phyloP scores from a whole-genome alignment of 2,797 vertebrate genomes.

The Babyrousa celebensis region DNA sequence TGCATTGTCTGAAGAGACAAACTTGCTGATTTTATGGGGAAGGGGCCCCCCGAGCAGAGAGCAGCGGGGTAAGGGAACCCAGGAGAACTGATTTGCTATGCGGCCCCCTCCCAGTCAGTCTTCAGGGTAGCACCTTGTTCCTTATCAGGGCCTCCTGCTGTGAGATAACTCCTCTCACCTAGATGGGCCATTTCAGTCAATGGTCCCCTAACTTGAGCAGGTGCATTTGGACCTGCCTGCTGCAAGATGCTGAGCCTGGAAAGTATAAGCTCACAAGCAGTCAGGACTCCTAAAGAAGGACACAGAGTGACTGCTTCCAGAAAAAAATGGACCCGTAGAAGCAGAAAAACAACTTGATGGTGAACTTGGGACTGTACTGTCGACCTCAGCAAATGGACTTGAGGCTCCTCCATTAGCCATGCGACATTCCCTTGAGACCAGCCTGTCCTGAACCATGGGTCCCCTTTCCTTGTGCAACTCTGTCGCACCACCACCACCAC shows the following conservation, averaged over 20 bases:
- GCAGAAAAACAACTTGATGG: constrained; percentile 29
- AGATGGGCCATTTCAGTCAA: no score
- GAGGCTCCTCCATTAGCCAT: not conserved
- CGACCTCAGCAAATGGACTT: not conserved
- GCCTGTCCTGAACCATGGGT: not conserved
- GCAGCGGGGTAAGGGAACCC: no score
- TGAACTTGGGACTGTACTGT: not conserved
- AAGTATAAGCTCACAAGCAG: not conserved
- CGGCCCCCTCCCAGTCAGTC: no score
- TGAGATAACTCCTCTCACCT: no score
- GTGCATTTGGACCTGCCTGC: not conserved
- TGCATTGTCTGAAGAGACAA: no score
- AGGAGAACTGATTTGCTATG: no score
- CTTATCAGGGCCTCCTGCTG: no score
- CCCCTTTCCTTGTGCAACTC: not conserved
- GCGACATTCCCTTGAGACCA: not conserved
- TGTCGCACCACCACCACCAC: not conserved
- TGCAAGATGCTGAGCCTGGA: not conserved
- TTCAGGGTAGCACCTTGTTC: no score
- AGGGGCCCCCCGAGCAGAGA: no score
- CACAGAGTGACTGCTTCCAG: not conserved
- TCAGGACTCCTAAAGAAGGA: not conserved
- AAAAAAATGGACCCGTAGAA: not conserved
- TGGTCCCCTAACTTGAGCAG: no score
- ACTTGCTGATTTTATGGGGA: no score